Base-by-base conservation (phyloP, 2,797 vertebrate species). In the Tauraco hartlaubi region DNA sequence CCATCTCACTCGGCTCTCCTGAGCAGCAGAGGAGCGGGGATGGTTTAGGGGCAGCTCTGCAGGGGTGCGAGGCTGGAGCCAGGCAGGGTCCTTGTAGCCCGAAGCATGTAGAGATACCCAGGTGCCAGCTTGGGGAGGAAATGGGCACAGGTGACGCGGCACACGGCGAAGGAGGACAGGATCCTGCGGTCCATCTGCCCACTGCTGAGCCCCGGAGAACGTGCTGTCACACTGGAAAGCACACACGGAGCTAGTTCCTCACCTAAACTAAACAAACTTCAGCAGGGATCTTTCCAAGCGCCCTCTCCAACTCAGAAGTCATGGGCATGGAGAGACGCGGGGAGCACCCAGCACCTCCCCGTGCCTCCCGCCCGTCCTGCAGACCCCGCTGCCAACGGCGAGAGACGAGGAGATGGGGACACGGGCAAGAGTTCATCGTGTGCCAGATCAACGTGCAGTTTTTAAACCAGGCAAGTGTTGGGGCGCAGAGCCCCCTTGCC, bases 281-380 rank as follows among this genome's bases (percentile, higher is more conserved):
- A 52, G 31, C 21, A 18, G 21, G 43, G 15, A 13, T 14, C 39
- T 22, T 69, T 23, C 35, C 43, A 43, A 73, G 37, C n/a, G 23
- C 69, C 72, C 35, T 31, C 23, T 67, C 33, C 52, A 26, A 23
- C 16, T 66, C 2, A 6, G 73, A 51, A 59, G 18, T 29, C 43
- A 51, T 0, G 1, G 28, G 63, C n/a, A 18, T 0, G 1, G 23
- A 17, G 51, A 73, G 59, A 48, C 1, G 1, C 2, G 1, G 11
- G 19, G 46, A 76, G 26, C 8, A 3, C 62, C 75, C 56, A 58
- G 51, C 26, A 52, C 7, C 51, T 78, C 43, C 29, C 7, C 5
- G 0, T 12, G 54, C 31, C 49, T 52, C 25, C 68, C 3, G 4
- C 15, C 33, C 25, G 48, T 22, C 35, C 52, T 37, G 8, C 10